A percentile compares a stretch with the other conserved stretches of the same genome.
Evolutionary conservation across 2,888 invertebrate species (phyloP).

Genomic region (Heliconius hortense): DNA sequence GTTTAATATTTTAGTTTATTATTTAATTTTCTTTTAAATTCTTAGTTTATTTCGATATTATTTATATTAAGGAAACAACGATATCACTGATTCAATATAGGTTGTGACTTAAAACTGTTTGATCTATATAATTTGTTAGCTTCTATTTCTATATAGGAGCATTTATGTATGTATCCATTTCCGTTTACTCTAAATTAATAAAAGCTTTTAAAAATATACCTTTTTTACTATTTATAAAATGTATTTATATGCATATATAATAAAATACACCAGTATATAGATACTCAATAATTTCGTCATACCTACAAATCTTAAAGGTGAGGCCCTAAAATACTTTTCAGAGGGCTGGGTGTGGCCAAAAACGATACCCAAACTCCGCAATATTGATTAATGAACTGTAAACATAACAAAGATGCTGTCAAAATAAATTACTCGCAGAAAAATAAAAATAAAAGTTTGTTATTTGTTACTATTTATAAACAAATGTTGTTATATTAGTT

Average conservation of each 20-base stretch:
- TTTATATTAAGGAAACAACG: neutral
- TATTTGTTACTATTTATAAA: neutral
- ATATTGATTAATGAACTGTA: constrained; percentile 77
- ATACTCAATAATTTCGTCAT: constrained; percentile 5
- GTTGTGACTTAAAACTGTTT: constrained; percentile 3
- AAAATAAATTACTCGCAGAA: constrained; percentile 27
- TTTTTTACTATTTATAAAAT: neutral
- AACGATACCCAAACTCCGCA: constrained; percentile 62
- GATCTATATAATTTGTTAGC: constrained; percentile 24
- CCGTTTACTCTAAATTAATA: constrained; percentile 4
- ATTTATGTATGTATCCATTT: neutral
- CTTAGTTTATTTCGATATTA: neutral
- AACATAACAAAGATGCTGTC: constrained; percentile 67
- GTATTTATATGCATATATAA: neutral
- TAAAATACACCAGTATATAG: neutral
- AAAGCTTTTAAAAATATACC: neutral
- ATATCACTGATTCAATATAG: neutral
- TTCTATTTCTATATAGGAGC: neutral
- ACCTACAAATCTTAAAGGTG: constrained; percentile 33
- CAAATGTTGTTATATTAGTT: too few relatives aligned
- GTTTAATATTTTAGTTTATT: neutral
- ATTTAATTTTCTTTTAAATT: neutral
- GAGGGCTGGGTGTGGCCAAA: constrained; percentile 57
- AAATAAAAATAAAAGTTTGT: constrained; percentile 6
- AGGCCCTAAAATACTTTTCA: constrained; percentile 42